phyloP scores from a whole-genome alignment of 2,797 vertebrate genomes.

The Dryobates pubescens region DNA sequence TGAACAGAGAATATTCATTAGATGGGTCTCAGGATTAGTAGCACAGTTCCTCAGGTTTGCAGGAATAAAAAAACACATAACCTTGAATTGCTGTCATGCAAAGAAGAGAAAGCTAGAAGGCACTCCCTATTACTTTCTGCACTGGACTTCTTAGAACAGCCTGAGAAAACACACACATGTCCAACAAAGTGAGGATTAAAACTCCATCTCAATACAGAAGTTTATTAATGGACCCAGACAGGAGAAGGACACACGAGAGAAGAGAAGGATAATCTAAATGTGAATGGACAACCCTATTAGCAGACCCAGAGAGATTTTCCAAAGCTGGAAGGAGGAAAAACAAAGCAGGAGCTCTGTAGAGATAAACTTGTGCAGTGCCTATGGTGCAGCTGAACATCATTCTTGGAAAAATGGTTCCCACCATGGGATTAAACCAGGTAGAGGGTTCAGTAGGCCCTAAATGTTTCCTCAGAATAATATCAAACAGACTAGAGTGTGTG shows the following conservation, averaged over 20 bases:
- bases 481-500: neutral
- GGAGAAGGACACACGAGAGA: neutral
- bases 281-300: neutral
- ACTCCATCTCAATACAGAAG: neutral
- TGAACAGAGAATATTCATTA: neutral
- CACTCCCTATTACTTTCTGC: neutral
- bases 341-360: neutral
- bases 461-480: neutral
- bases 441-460: neutral
- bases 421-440: accelerated
- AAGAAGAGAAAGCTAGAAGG: neutral
- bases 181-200: neutral
- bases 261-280: neutral
- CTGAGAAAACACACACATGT: neutral
- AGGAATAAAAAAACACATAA: neutral
- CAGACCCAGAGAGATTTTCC: neutral
- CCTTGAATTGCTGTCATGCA: neutral
- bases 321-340: neutral
- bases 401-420: neutral
- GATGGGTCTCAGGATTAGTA: neutral
- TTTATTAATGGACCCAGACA: neutral
- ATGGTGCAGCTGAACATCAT: neutral
- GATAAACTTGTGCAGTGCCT: neutral
- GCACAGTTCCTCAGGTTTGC: neutral
- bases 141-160: neutral